Base-by-base conservation (phyloP, 2,113 vertebrate species). In the Nyctereutes procyonoides region DNA sequence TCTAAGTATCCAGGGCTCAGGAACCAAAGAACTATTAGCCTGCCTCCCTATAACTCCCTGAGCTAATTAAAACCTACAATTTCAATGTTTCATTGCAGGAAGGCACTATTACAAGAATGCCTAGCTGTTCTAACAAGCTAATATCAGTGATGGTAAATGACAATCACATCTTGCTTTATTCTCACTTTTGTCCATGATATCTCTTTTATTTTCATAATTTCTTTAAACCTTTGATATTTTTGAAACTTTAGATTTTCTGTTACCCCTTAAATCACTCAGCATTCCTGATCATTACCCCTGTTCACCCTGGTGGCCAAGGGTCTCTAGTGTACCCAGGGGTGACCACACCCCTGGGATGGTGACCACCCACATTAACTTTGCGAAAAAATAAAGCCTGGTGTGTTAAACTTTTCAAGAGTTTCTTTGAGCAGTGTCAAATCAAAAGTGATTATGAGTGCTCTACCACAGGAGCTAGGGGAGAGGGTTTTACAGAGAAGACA, bases 371-470 rank as follows among this genome's bases (percentile, higher is more conserved):
- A 43, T 58, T 65, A 12, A 1, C 48, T 56, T 43, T 65, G 8
- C 53, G 76, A 51, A 53, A 80, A 53, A 43, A 62, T 16, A 43
- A 73, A 73, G 51, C 43, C 77, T 4, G 12, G 67, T 58, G 60
- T 2, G 16, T 12, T 19, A 35, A 74, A 60, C 35, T 19, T 32
- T 60, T 80, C 55, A 71, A 81, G 89, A 43, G n/a, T 74, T 81
- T 38, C 16, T 76, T 84, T 35, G 38, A 71, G 26, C 55, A 81
- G 43, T 0, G 0, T 17, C n/a, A 73, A n/a, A 73, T 43, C 8
- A 19, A 35, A 63, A 55, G 6, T 15, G 53, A 19, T 51, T 26
- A 56, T 35, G 85, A 48, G 24, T 0, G 0, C 24, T 22, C 28
- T 32, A 76, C 30, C 55, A 7, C 0, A 26, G 56, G n/a, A 81